Evolutionary conservation across 2,113 vertebrate species (phyloP).

Genomic region (Struthio camelus): DNA sequence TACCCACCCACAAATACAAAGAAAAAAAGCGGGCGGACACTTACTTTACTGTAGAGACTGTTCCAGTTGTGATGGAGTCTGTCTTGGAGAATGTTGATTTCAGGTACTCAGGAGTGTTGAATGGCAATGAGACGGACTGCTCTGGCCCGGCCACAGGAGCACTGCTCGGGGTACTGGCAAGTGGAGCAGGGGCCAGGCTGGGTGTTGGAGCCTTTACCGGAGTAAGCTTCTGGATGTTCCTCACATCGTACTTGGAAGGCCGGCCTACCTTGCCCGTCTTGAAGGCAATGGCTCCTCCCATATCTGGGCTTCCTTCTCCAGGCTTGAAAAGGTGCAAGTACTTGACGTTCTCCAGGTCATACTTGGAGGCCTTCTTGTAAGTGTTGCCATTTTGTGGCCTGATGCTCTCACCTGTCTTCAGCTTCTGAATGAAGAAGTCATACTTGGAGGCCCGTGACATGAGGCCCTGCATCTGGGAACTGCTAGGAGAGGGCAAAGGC

Average conservation of each 20-base stretch:
- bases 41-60: constrained; percentile 99
- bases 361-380: constrained; percentile 98
- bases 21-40: constrained; percentile 18
- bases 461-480: constrained; percentile 89
- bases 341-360: constrained; percentile 97
- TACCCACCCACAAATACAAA: background rate
- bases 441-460: constrained; percentile 94
- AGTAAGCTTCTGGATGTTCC: constrained; percentile 92
- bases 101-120: constrained; percentile 91
- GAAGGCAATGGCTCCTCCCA: constrained; percentile 98
- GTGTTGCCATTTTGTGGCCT: constrained; percentile 92
- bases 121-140: constrained; percentile 86
- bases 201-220: constrained; percentile 83
- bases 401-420: constrained; percentile 93
- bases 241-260: constrained; percentile 97
- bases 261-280: constrained; percentile 98
- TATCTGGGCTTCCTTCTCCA: constrained; percentile 93
- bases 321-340: constrained; percentile 98
- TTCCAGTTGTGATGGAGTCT: constrained; percentile 99
- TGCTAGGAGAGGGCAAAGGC: constrained; percentile 80
- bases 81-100: constrained; percentile 99
- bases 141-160: constrained; percentile 82
- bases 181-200: constrained; percentile 83
- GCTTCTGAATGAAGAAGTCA: constrained; percentile 97
- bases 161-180: constrained; percentile 79